phyloP scores from a whole-genome alignment of 1,140 invertebrate species.

The Contarinia nasturtii region DNA sequence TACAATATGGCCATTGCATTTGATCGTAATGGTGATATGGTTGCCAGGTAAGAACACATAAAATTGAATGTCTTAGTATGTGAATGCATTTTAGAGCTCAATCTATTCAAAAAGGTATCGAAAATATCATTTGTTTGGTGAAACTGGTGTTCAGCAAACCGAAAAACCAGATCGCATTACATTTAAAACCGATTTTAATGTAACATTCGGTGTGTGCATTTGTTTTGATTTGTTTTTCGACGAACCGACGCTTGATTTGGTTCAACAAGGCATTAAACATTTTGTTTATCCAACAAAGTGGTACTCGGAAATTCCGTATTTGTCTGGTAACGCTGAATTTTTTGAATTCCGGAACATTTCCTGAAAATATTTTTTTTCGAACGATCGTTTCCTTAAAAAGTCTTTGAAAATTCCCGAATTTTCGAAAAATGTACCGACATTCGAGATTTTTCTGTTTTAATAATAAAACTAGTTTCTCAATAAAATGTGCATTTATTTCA shows the following conservation, averaged over 20 bases:
- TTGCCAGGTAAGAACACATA: not conserved
- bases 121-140: conserved; percentile 51
- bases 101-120: conserved; percentile 35
- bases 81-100: too few relatives aligned
- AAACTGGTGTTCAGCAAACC: conserved; percentile 11
- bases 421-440: too few relatives aligned
- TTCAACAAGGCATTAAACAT: conserved; percentile 31
- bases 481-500: conserved; percentile 11
- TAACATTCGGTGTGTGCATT: conserved; percentile 57
- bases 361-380: too few relatives aligned
- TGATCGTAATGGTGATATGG: not conserved
- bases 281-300: conserved; percentile 52
- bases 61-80: too few relatives aligned
- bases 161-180: conserved; percentile 24
- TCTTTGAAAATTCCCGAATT: too few relatives aligned
- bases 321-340: conserved; percentile 26
- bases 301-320: conserved; percentile 48
- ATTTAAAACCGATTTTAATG: conserved; percentile 65
- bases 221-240: conserved; percentile 63
- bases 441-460: too few relatives aligned
- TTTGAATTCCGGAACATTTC: too few relatives aligned
- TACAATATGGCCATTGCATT: not conserved
- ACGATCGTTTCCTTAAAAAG: too few relatives aligned
- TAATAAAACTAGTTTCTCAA: too few relatives aligned
- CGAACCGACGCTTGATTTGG: conserved; percentile 26